Base-by-base conservation (phyloP, 2,113 vertebrate genomes). In the Lucifuga dentata region DNA sequence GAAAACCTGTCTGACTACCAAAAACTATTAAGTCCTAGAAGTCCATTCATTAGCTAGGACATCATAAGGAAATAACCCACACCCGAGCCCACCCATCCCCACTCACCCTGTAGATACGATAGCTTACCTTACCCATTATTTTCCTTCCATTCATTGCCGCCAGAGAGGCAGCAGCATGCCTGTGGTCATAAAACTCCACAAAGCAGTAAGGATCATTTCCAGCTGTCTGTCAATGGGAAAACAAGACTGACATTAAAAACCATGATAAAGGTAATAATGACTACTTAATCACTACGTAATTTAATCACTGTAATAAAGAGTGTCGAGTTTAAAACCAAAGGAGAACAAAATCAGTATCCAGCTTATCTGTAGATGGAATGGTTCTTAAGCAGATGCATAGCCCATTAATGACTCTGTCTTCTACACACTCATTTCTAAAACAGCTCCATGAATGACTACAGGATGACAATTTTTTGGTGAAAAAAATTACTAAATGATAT, bases 101-200 rank as follows among this genome's bases (percentile, higher is more conserved):
- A 92, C 92, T 95, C 95, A 94, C 93, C 92, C 91, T 88, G 68
- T 80, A 94, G 90, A 89, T 88, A 91, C 26, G 92, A 92, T 91
- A 94, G 87, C 95, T 95, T 98, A 99, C 98, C 96, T 99, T 99
- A 95, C 98, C 98, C 95, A 99, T 97, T 94, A 99, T 99, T 94
- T 99, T 99, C 93, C 97, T 93, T 82, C 98, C 98, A 60, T 99
- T 99, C 95, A 99, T 99, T 43, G 98, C 98, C 73, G 96, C 97
- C 86, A 99, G 87, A 0, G 98, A 97, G 11, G 98, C 97, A 40
- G 97, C 97, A 61, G 97, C 98, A 55, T 99, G 97, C 82, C 96
- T 95, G 91, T 99, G 97, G 86, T 99, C 98, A 71, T 95, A 98
- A 81, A 99, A 98, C 87, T 99, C 98, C 94, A 99, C 97, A 68